phyloP scores from a whole-genome alignment of 1,140 invertebrate species.

The Aphaenogaster rudis region DNA sequence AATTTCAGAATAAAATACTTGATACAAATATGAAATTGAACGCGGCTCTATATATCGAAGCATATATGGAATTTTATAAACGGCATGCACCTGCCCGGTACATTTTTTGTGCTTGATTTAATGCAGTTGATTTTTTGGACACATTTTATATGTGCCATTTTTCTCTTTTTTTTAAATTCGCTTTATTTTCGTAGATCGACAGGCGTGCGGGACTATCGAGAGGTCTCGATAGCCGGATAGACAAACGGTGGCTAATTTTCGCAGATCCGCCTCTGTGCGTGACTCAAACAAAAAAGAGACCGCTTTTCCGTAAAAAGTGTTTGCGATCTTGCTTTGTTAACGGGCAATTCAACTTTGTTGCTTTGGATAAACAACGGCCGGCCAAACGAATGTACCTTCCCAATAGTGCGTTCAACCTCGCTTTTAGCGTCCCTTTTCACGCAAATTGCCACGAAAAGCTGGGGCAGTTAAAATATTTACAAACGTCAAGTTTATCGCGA shows the following conservation, averaged over 20 bases:
- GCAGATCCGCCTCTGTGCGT: constrained; percentile 53
- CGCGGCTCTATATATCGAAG: neutral
- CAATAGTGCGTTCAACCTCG: constrained; percentile 40
- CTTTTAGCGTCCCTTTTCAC: constrained; percentile 61
- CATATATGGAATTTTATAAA: constrained; percentile 26
- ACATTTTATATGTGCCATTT: constrained; percentile 13
- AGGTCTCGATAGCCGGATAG: constrained; percentile 43
- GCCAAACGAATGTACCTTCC: constrained; percentile 54
- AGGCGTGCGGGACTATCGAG: neutral
- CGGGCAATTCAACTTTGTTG: constrained; percentile 82
- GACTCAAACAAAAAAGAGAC: constrained; percentile 60
- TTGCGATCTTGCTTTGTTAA: constrained; percentile 80
- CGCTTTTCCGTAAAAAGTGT: constrained; percentile 69
- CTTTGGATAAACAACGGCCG: constrained; percentile 76
- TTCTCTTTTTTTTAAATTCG: constrained; percentile 11
- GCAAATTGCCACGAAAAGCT: constrained; percentile 72
- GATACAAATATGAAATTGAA: neutral
- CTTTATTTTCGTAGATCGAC: constrained; percentile 10
- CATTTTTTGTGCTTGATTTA: constrained; percentile 17
- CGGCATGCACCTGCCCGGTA: neutral
- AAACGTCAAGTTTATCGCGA: constrained; percentile 58
- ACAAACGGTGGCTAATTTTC: constrained; percentile 68
- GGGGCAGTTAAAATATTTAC: constrained; percentile 67
- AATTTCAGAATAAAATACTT: constrained; percentile 29
- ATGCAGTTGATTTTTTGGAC: constrained; percentile 27